Evolutionary conservation across 2,797 vertebrate genomes (phyloP), one percentile per base, ranked within the genome.

Genomic region (Geotria australis): DNA sequence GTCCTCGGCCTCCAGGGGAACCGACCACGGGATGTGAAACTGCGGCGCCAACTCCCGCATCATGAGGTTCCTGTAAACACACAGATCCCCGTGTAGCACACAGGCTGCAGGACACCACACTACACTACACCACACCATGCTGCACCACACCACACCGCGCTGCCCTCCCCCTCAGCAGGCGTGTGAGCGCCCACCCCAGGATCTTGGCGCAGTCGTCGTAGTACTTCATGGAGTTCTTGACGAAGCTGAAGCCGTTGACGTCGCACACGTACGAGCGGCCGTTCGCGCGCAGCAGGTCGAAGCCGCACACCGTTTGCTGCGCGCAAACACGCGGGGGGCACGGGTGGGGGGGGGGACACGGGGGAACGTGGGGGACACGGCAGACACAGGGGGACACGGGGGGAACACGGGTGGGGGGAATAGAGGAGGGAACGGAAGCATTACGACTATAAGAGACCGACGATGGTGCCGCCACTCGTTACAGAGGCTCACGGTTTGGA

Each of bases 181-280:
- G 24, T 38, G 24, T 5, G n/a, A 51, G 15, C 2, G 15, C 46
- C 57, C 77, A 96, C 91, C 91, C 91, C 0, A 98, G 74, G 66
- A 98, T 93, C 74, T 98, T 98, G 69, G 91, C 89, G 69, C 91
- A 98, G 70, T 98, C 91, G n/a, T 98, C 91, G 0, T 98, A 98
- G 63, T 98, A 98, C 69, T 98, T 98, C 91, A 98, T 98, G 0
- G 91, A 98, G 69, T 98, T 98, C 77, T 98, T 98, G 67, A 98
- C 91, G 57, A 98, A 98, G 63, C 91, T 98, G 74, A 98, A 98
- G 56, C 91, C 91, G 0, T 98, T 98, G 66, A 98, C 91, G 1
- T 98, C 91, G 1, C 91, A 98, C 49, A 98, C 91, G 10, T 82
- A 98, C 0, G 89, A 98, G 70, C 94, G 91, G 14, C 89, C 91